Evolutionary conservation across 2,888 invertebrate genomes (phyloP), one percentile per base, ranked within the genome.

Genomic region (Ophonus ardosiacus): DNA sequence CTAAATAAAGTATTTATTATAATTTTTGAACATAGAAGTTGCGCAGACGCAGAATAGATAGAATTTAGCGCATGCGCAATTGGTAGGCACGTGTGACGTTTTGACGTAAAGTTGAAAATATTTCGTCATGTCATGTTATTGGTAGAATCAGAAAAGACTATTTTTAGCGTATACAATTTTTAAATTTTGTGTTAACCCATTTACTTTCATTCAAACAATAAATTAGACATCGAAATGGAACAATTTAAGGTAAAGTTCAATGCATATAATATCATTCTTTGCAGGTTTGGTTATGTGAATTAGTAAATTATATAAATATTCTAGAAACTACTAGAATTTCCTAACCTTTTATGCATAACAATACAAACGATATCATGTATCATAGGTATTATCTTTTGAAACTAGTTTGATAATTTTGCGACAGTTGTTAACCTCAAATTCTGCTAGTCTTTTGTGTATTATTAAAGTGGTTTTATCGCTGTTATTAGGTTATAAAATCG

Each of bases 41-140:
- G 31, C 31, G 31, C 31, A 31, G 31, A 31, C 31, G 31, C 31
- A 31, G 31, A 31, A 31, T 31, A 21, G 21, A 3, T 31, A 31
- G 31, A 31, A 4, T 4, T 31, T 31, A 15, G 71, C 40, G 43
- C 71, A 43, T 10, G 78, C 78, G 78, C 78, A 57, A 10, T 78
- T 17, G 4, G 21, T 10, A 74, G 61, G 80, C 61, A 80, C 80
- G 43, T 80, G 80, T 80, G 61, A 80, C 80, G 63, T 80, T 80
- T 40, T 61, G 43, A 61, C 59, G 38, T 80, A 80, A 61, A 56
- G 31, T 57, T 21, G 59, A n/a, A 59, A 56, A 57, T 57, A 78
- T 80, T 57, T 80, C 38, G 80, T 80, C 59, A 80, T 80, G 80
- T 80, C 80, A 80, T 80, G 59, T 80, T 40, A 61, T 80, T 80